These are phyloP conservation scores for Alexandromys fortis DNA, from an alignment of 2,113 vertebrate species.

Conservation along the genomic window DNA sequence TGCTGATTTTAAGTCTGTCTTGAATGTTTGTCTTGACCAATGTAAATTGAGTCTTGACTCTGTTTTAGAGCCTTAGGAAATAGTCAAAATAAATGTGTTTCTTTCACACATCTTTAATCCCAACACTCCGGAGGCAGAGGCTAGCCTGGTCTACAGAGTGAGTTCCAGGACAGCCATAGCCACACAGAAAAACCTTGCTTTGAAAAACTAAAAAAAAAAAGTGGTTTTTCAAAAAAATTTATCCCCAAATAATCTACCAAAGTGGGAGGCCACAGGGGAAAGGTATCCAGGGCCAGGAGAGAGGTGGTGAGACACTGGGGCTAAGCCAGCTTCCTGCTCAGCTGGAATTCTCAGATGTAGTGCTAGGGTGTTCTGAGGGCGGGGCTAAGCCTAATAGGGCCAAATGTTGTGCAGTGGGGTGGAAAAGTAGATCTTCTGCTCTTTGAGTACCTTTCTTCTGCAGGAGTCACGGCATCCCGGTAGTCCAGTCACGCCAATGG, in stretches of 20 bases:
- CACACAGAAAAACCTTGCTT: neutral
- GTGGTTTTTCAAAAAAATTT: neutral
- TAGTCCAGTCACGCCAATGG: constrained; percentile 94
- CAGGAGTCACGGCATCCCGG: constrained; percentile 88
- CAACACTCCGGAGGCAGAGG: neutral
- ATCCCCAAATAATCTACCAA: neutral
- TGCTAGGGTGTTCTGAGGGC: neutral
- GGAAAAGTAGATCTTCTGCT: constrained; percentile 92
- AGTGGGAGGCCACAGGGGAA: neutral
- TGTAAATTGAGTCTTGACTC: neutral
- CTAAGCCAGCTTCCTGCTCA: constrained; percentile 51
- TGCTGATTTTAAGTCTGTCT: neutral
- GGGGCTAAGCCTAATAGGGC: constrained; percentile 85
- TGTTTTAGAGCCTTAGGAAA: constrained; percentile 13
- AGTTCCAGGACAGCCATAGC: neutral
- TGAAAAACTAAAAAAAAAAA: neutral
- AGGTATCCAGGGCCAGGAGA: constrained; percentile 62
- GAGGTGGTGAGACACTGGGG: constrained; percentile 60
- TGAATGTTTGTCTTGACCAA: neutral
- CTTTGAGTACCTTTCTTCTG: constrained; percentile 93
- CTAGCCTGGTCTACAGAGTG: neutral
- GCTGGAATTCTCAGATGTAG: neutral
- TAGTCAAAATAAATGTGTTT: neutral
- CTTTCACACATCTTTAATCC: neutral
- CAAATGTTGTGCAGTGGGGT: constrained; percentile 90